Conservation (phyloP, 2,888 invertebrate genomes). For the Drosophila meridiana region DNA sequence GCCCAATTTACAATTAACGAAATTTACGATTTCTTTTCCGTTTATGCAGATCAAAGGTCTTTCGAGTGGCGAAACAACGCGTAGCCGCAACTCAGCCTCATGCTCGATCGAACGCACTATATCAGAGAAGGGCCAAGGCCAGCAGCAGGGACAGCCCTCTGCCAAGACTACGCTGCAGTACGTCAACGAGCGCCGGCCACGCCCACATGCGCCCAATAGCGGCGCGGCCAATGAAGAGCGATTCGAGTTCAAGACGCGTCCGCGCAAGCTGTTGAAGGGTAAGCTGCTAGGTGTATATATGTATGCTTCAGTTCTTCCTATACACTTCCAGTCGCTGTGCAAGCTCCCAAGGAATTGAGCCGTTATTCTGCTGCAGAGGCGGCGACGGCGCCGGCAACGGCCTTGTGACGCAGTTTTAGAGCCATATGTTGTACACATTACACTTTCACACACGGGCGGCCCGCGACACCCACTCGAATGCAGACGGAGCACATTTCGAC, state of each 20-base stretch:
- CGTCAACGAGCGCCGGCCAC: slow-evolving; percentile 83
- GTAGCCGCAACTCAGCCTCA: slow-evolving; percentile 84
- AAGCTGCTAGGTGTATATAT: slow-evolving; percentile 22
- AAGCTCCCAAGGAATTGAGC: slow-evolving; percentile 15
- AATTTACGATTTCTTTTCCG: slow-evolving; percentile 4
- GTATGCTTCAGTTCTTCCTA: slow-evolving; percentile 3
- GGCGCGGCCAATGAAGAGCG: slow-evolving; percentile 76
- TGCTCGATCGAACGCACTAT: slow-evolving; percentile 84
- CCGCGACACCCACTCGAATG: slow-evolving; percentile 26
- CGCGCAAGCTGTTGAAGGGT: slow-evolving; percentile 85
- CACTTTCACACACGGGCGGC: slow-evolving; percentile 39
- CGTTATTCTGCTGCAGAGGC: not conserved
- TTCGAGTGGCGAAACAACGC: slow-evolving; percentile 85
- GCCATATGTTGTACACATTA: slow-evolving; percentile 44
- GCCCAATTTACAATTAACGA: slow-evolving; percentile 3
- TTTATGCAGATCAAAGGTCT: slow-evolving; percentile 82
- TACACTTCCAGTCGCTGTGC: slow-evolving; percentile 68
- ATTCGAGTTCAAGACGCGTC: slow-evolving; percentile 84
- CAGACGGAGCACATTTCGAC: slow-evolving; percentile 3
- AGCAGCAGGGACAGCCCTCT: slow-evolving; percentile 60
- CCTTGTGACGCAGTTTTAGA: slow-evolving; percentile 59
- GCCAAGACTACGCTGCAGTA: slow-evolving; percentile 83
- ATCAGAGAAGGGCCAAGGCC: slow-evolving; percentile 78
- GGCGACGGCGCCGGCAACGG: slow-evolving; percentile 1
- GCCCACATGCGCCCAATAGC: slow-evolving; percentile 71